Base-by-base conservation (phyloP, 2,797 vertebrate species). In the Botia kubotai region DNA sequence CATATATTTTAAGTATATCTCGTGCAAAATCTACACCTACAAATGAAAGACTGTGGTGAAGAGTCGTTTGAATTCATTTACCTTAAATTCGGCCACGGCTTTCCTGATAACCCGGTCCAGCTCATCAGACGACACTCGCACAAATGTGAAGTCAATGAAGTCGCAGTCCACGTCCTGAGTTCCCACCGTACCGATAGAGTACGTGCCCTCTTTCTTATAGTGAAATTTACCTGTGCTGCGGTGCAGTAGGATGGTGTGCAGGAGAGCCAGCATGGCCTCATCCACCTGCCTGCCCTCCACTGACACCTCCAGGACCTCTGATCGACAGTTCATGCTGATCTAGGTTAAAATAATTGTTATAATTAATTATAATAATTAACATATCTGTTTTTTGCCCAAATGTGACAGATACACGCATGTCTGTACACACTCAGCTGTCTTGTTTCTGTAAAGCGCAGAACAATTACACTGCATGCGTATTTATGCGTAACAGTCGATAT, bases 161-260 rank as follows among this genome's bases (percentile, higher is more conserved):
- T 99, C 98, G 1, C 98, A 99, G 89, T 99, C 98, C 11, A 97
- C 92, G 57, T 99, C 98, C 76, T 96, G 95, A 0, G 96, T 97
- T 55, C 97, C 98, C 72, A 99, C 97, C 0, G 98, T 98, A 14
- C 98, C 96, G 0, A 99, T 98, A 86, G 97, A 99, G 90, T 99
- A 99, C 65, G 97, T 99, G 57, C 98, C 97, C 85, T 99, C 97
- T 86, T 98, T 98, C 89, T 99, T 99, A 91, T 99, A 99, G 91
- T 99, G 97, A 86, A 99, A 99, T 83, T 99, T 99, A 13, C 98
- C 98, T 0, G 97, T 98, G 93, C 97, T 99, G 83, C 98, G 95
- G 85, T 99, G 97, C 81, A 99, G 91, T 3, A 99, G 92, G 65
- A 99, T 91, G 0, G 98, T 98, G 92, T 99, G 97, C 53, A 99